These are phyloP conservation scores for Lipotes vexillifer DNA, from an alignment of 2,113 vertebrate genomes.

Conservation along the genomic window DNA sequence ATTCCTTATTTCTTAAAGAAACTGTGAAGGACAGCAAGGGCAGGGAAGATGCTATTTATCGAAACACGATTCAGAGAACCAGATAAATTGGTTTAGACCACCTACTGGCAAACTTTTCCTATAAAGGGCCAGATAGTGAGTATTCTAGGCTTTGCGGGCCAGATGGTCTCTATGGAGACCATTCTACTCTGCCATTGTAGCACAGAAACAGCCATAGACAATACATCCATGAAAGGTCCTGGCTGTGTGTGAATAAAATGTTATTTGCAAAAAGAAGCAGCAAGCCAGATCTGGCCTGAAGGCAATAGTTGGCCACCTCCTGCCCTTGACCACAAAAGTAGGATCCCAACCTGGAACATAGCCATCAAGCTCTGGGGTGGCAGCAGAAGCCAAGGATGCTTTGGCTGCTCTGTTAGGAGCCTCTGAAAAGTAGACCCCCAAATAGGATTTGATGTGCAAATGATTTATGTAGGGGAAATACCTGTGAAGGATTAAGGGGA, in stretches of 20 bases:
- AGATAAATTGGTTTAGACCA: background rate
- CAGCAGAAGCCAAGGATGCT: background rate
- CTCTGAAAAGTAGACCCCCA: background rate
- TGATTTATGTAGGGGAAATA: background rate
- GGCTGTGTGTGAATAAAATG: background rate
- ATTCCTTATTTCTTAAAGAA: background rate
- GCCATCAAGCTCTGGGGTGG: background rate
- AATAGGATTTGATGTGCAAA: background rate
- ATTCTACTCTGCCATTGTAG: fast-evolving
- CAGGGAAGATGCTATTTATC: background rate
- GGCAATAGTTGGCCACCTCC: fast-evolving
- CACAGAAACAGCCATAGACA: fast-evolving
- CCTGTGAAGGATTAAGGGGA: background rate
- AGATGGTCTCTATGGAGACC: fast-evolving
- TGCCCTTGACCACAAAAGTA: background rate
- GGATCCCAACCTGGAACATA: background rate
- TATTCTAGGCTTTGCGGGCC: background rate
- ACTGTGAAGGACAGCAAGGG: background rate
- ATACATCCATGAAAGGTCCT: background rate
- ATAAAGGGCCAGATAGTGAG: background rate
- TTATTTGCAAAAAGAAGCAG: background rate
- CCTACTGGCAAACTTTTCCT: background rate
- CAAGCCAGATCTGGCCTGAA: background rate
- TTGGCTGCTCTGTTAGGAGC: background rate
- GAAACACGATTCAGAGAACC: background rate